Percentiles rank a stretch among this genome's conserved stretches.
Conservation (phyloP, 2,888 invertebrate species). For the Tenthredo notha region DNA sequence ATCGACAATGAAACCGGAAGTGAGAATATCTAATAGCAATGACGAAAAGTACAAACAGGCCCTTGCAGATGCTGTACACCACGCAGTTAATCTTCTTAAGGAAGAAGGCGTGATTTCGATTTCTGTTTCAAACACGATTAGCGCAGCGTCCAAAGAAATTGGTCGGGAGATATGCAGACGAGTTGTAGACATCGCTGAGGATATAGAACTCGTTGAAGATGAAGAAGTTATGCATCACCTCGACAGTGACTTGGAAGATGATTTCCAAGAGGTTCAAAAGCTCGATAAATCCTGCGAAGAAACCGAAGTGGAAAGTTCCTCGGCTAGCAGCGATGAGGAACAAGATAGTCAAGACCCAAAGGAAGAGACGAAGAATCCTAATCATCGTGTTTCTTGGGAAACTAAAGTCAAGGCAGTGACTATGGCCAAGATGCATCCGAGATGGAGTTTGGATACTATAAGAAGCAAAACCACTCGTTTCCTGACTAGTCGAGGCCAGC, state of each 20-base stretch:
- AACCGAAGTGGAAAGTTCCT: neutral
- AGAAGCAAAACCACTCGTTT: neutral
- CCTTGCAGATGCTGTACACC: constrained; percentile 14
- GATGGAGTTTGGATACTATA: neutral
- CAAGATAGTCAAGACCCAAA: neutral
- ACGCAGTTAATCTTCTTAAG: constrained; percentile 18
- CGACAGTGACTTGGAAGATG: constrained; percentile 22
- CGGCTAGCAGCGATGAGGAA: neutral
- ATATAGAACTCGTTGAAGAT: constrained; percentile 16
- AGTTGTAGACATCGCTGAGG: neutral
- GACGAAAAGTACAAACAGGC: neutral
- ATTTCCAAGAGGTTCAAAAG: neutral
- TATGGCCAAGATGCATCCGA: constrained; percentile 1
- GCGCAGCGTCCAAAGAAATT: constrained; percentile 11
- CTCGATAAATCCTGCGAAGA: neutral
- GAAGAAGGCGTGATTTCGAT: neutral
- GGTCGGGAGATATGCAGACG: constrained; percentile 5
- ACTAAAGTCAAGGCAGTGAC: neutral
- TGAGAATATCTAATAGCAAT: neutral
- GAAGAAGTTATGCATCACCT: constrained; percentile 7
- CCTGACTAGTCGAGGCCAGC: neutral
- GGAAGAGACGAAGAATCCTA: neutral
- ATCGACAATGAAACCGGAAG: neutral
- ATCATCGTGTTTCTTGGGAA: constrained; percentile 17
- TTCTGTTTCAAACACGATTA: neutral